Evolutionary conservation across 2,113 vertebrate species (phyloP).

Genomic region (Miniopterus natalensis): DNA sequence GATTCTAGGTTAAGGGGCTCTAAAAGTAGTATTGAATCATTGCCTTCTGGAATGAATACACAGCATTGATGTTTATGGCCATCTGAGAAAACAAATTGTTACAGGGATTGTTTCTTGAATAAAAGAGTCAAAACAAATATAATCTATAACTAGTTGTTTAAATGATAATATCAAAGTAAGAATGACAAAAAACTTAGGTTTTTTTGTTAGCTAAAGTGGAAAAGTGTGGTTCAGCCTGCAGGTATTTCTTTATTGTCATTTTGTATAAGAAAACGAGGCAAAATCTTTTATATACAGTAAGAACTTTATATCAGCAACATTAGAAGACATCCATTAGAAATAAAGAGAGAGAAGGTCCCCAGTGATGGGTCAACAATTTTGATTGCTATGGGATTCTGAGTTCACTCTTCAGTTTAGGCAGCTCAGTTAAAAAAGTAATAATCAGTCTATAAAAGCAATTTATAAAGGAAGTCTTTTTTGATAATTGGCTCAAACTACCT

Average conservation of each 20-base stretch:
- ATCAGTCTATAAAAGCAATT: not conserved
- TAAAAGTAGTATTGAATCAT: not conserved
- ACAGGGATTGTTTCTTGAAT: constrained; percentile 73
- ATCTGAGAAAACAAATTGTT: constrained; percentile 73
- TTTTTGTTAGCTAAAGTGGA: constrained; percentile 64
- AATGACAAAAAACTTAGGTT: constrained; percentile 52
- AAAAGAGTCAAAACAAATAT: constrained; percentile 79
- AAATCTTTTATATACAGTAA: not conserved
- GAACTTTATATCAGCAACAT: not conserved
- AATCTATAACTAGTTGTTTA: constrained; percentile 59
- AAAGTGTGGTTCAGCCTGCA: not conserved
- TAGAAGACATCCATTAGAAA: not conserved
- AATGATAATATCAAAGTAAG: constrained; percentile 30
- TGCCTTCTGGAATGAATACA: not conserved
- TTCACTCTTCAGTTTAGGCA: not conserved
- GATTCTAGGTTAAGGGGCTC: constrained; percentile 28
- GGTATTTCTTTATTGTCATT: constrained; percentile 3
- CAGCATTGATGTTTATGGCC: constrained; percentile 65
- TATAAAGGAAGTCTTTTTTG: not conserved
- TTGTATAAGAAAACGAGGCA: not conserved
- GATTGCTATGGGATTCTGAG: not conserved
- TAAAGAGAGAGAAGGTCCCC: not conserved
- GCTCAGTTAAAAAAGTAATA: not conserved
- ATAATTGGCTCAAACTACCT: not conserved
- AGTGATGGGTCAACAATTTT: not conserved